Base-by-base conservation (phyloP, 2,888 invertebrate species). In the Aphidius colemani region DNA sequence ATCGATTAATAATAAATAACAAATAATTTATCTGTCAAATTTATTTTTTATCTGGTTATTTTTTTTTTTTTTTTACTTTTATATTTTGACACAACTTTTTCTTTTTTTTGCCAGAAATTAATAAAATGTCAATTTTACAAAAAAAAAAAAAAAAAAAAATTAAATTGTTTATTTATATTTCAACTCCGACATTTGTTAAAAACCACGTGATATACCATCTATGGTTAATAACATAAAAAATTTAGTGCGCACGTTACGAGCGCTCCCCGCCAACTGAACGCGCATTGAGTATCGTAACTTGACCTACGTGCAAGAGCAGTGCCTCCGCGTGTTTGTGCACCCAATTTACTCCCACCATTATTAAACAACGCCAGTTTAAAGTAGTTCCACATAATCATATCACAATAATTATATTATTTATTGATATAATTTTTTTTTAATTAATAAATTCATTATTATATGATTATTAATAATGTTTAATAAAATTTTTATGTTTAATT, bases 231-330 rank as follows among this genome's bases (percentile, higher is more conserved):
- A 72, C 71, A 73, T 69, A 72, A 75, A 73, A 56, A 68, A 72
- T 71, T 30, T 30, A 69, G 75, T 72, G 72, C 78, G 74, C 74
- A 73, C 78, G 68, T 70, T 67, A 72, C 72, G 77, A 78, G 79
- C 78, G 78, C 75, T 77, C 74, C 74, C 75, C 77, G 78, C 76
- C 72, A 73, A 80, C 80, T 80, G 77, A 79, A 69, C 71, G 71
- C 71, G 71, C 71, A 71, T 71, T 66, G 70, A 70, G 72, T 72
- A 76, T 79, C 83, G 83, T 83, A 83, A 83, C 82, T 80, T 82
- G 83, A 83, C 83, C 83, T 83, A 81, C 79, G 80, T 76, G 76
- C 77, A 76, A 73, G 72, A 74, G 44, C 71, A 73, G 71, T 74
- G 73, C 75, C 75, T 73, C 75, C 70, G 75, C 72, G 65, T 66